Conservation (phyloP, 2,113 vertebrate genomes). For the crab-eating macaque (Macaca fascicularis) region DNA sequence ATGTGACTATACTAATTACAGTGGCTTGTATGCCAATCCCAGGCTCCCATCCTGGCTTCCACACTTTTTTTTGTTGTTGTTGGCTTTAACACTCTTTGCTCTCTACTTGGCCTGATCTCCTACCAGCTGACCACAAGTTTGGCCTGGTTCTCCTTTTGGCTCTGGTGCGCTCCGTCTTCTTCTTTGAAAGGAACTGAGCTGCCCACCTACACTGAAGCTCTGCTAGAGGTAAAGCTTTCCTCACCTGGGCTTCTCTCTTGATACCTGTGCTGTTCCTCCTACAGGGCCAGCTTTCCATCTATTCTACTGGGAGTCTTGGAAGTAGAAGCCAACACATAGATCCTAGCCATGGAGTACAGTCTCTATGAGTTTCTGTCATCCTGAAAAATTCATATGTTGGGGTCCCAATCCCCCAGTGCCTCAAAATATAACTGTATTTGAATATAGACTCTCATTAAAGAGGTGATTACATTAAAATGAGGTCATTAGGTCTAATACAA, state of each 20-base stretch:
- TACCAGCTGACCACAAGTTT: neutral
- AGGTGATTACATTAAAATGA: neutral
- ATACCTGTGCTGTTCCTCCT: neutral
- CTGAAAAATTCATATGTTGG: neutral
- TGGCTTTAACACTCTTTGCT: neutral
- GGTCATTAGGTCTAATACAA: neutral
- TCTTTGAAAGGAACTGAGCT: neutral
- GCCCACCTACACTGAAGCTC: neutral
- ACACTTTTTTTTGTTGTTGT: neutral
- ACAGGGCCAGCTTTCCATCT: neutral
- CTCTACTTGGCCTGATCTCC: neutral
- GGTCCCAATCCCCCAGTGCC: neutral
- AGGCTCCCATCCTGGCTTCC: neutral
- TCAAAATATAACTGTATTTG: neutral
- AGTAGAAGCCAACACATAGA: neutral
- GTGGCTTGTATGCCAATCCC: neutral
- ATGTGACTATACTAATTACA: neutral
- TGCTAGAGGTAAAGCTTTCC: neutral
- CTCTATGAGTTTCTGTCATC: neutral
- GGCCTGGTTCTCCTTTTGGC: neutral
- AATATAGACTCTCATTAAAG: neutral
- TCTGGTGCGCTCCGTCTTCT: neutral
- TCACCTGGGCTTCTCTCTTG: neutral
- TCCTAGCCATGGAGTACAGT: neutral
- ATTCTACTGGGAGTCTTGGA: neutral